A percentile compares a stretch with the other conserved stretches of the same genome.
Evolutionary conservation across 2,797 vertebrate species (phyloP).

Genomic region (Dendrocincla tyrannina): DNA sequence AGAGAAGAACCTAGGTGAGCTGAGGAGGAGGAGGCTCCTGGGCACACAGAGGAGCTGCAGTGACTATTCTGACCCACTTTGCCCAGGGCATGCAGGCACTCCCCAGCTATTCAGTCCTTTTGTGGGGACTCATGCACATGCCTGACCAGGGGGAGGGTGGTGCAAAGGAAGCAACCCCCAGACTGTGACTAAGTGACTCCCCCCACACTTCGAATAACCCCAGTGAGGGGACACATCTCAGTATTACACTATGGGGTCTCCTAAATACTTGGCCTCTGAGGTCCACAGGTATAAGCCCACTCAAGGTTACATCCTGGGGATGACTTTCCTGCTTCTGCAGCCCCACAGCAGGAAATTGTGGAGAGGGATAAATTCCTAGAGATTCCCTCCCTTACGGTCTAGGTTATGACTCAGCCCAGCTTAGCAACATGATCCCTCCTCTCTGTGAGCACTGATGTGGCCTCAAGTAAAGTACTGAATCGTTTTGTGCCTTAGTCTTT

Average conservation of each 20-base stretch:
- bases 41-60: neutral
- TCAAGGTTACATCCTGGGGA: neutral
- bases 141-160: neutral
- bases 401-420: neutral
- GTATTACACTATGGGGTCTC: neutral
- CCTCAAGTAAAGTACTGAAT: neutral
- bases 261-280: neutral
- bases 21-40: neutral
- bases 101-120: neutral
- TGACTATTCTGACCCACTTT: rapidly evolving
- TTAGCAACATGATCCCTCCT: neutral
- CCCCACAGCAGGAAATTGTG: neutral
- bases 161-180: neutral
- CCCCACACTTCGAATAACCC: neutral
- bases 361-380: neutral
- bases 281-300: neutral
- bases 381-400: neutral
- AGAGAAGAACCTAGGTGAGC: neutral
- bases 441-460: neutral
- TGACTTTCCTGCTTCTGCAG: neutral
- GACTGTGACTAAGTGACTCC: neutral
- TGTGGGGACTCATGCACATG: rapidly evolving
- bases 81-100: neutral
- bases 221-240: neutral
- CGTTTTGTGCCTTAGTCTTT: neutral